Conservation (phyloP, 35 echinoderm and acorn worm genomes). For the Nesometra sesokonis region DNA sequence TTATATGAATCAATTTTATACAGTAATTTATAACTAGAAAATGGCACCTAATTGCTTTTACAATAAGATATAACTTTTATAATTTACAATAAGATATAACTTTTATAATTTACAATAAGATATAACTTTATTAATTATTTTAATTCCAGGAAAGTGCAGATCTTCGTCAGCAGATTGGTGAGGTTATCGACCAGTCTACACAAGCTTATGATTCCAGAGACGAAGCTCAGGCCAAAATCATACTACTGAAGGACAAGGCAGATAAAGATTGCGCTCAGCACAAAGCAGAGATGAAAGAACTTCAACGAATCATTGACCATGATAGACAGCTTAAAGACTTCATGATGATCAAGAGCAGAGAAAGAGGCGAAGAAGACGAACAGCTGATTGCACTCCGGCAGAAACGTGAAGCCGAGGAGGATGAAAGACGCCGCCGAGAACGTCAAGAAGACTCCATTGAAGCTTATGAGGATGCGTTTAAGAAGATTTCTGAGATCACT, state of each 20-base stretch:
- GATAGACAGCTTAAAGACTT: constrained; percentile 86
- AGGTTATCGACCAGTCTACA: constrained; percentile 98
- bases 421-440: constrained; percentile 84
- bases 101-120: too few species aligned
- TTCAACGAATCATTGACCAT: constrained; percentile 94
- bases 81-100: too few species aligned
- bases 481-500: constrained; percentile 85
- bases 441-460: constrained; percentile 98
- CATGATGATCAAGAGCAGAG: constrained; percentile 94
- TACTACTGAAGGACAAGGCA: constrained; percentile 92
- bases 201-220: constrained; percentile 84
- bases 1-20: too few species aligned
- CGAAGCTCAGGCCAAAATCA: constrained; percentile 99
- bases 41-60: too few species aligned
- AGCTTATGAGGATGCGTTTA: constrained; percentile 90
- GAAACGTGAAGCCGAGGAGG: constrained; percentile 83
- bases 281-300: constrained; percentile 94
- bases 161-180: constrained; percentile 67
- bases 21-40: too few species aligned
- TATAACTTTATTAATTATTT: not conserved
- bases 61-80: too few species aligned
- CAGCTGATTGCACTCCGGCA: constrained; percentile 59
- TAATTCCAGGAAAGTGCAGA: constrained; percentile 58
- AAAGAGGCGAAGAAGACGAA: constrained; percentile 87
- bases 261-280: constrained; percentile 97